These are phyloP conservation scores for Drosophila yooni DNA, from an alignment of 2,888 invertebrate genomes.

Conservation along the genomic window DNA sequence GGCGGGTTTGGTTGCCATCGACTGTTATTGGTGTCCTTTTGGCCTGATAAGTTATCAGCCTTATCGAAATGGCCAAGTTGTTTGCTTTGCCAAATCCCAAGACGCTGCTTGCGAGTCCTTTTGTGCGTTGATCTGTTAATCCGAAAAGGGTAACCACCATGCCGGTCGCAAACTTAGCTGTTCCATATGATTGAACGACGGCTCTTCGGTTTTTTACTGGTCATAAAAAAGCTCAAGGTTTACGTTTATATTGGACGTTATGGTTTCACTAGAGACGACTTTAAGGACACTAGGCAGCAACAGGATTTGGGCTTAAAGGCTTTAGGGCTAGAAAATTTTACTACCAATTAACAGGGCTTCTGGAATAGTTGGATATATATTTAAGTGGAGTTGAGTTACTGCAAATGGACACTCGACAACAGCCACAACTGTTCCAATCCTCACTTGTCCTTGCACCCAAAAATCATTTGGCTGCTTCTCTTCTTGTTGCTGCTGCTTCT, in stretches of 20 bases:
- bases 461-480: slow-evolving; percentile 37
- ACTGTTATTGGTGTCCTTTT: slow-evolving; percentile 44
- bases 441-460: slow-evolving; percentile 16
- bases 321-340: slow-evolving; percentile 18
- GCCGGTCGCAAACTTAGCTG: slow-evolving; percentile 36
- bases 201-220: slow-evolving; percentile 28
- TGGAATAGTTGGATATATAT: slow-evolving; percentile 35
- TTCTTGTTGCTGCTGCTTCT: slow-evolving; percentile 2
- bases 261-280: slow-evolving; percentile 1
- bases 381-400: slow-evolving; percentile 46
- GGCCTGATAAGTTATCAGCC: slow-evolving; percentile 62
- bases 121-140: slow-evolving; percentile 77
- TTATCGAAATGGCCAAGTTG: slow-evolving; percentile 58
- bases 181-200: slow-evolving; percentile 56
- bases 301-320: slow-evolving; percentile 14
- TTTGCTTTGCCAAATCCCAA: slow-evolving; percentile 42
- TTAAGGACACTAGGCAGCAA: slow-evolving; percentile 1
- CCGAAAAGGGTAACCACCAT: slow-evolving; percentile 65
- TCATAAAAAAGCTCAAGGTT: slow-evolving; percentile 10
- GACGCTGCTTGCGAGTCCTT: slow-evolving; percentile 57
- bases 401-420: slow-evolving; percentile 48
- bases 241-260: slow-evolving; percentile 1
- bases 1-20: slow-evolving; percentile 6
- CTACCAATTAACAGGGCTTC: slow-evolving; percentile 38
- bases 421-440: slow-evolving; percentile 27